Base-by-base conservation (phyloP, 1,140 invertebrate genomes). In the Drosophila leontia region DNA sequence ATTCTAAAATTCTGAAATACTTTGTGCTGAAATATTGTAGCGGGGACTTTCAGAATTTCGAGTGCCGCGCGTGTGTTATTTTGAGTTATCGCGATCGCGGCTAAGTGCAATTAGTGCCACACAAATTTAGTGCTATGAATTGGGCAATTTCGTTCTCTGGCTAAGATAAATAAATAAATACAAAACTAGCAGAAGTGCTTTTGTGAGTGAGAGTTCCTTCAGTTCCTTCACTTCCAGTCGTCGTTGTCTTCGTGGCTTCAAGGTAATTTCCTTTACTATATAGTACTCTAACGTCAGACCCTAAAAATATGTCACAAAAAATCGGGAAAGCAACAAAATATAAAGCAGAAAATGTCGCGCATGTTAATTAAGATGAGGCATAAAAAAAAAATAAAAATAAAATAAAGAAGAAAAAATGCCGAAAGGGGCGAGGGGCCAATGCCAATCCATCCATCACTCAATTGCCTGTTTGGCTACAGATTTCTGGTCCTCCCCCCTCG, bases 371-470 rank as follows among this genome's bases (percentile, higher is more conserved):
- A 88, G 82, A 87, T 34, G 59, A 23, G 55, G 23, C 61, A 62
- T 56, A 65, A 61, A 59, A 77, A 35, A 57, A 51, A 65, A 61
- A 59, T 74, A 35, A 57, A 51, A 35, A 53, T 42, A 41, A 67
- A 48, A 53, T 39, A 51, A 13, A 55, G 41, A 61, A 41, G 44
- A 29, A 44, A 26, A 56, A 34, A 67, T 57, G 29, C 59, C 23
- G 44, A 45, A 80, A 69, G 72, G 48, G 51, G 45, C 69, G 76
- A 65, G 74, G 63, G 82, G 62, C 71, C 68, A 74, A 55, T 79
- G 76, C 65, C 78, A 78, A 81, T 75, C 85, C 85, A 87, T 87
- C 84, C 84, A 88, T 88, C 84, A 88, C 81, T 88, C 85, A 90
- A 90, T 90, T 87, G 76, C 70, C 65, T 56, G 68, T 72, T 70